Conservation (phyloP, 2,888 invertebrate species). For the Augochlorella aurata region DNA sequence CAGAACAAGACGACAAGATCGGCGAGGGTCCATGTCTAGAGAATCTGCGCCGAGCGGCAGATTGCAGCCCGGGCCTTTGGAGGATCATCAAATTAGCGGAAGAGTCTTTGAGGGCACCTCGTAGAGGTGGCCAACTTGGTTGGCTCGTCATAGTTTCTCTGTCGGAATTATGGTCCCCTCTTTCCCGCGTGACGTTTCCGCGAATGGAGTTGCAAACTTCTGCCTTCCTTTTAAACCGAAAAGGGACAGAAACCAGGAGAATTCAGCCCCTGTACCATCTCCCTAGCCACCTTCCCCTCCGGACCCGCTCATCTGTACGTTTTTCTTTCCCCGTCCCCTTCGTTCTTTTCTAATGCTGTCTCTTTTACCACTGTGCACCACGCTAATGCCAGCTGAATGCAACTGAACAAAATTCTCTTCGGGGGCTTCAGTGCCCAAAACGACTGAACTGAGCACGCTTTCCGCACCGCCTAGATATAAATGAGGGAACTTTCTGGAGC, state of each 20-base stretch:
- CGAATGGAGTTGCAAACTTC: conserved; percentile 76
- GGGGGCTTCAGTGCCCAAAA: conserved; percentile 54
- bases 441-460: conserved; percentile 61
- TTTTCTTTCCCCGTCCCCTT: conserved; percentile 28
- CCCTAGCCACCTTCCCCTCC: conserved; percentile 40
- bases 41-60: conserved; percentile 76
- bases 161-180: conserved; percentile 75
- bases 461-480: conserved; percentile 66
- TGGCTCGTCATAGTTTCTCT: conserved; percentile 75
- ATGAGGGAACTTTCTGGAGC: conserved; percentile 68
- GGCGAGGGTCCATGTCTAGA: conserved; percentile 64
- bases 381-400: conserved; percentile 66
- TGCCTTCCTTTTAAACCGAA: conserved; percentile 53
- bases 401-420: conserved; percentile 59
- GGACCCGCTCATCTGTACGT: conserved; percentile 39
- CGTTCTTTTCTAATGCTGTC: conserved; percentile 50
- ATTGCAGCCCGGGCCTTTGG: conserved; percentile 79
- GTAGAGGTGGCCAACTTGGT: conserved; percentile 74
- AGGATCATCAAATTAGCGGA: conserved; percentile 82
- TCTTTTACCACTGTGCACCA: conserved; percentile 43
- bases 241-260: conserved; percentile 54
- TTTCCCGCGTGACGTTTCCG: conserved; percentile 70
- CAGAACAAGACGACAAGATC: conserved; percentile 58
- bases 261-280: background rate
- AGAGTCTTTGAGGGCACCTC: conserved; percentile 80